Evolutionary conservation across 2,888 invertebrate species (phyloP).

Genomic region (Iselma pallidipennis): DNA sequence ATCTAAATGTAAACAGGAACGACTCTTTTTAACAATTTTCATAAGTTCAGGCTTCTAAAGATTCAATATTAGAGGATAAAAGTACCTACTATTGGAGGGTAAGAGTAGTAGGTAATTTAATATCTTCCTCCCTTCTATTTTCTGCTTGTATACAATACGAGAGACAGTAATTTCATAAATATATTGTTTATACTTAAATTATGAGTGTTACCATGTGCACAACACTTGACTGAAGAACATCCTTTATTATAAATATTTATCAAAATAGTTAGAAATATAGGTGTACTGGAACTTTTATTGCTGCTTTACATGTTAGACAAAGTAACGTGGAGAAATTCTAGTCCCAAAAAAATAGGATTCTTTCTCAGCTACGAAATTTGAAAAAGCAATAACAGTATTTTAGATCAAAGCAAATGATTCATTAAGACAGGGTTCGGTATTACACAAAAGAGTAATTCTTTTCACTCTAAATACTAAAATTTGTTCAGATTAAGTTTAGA

Average conservation of each 20-base stretch:
- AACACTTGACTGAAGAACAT: constrained; percentile 46
- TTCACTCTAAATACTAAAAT: no score
- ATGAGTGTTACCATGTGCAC: constrained; percentile 49
- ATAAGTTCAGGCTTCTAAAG: not conserved
- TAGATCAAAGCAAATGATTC: no score
- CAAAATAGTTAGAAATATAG: constrained; percentile 17
- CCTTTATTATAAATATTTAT: constrained; percentile 47
- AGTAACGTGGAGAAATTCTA: no score
- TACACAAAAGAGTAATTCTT: no score
- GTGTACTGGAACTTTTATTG: constrained; percentile 1
- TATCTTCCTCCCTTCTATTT: constrained; percentile 32
- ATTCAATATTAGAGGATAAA: no score
- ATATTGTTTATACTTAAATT: constrained; percentile 46
- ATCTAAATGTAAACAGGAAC: constrained; percentile 20
- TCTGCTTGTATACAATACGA: constrained; percentile 33
- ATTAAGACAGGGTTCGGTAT: no score
- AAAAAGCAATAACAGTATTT: no score
- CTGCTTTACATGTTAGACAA: constrained; percentile 20
- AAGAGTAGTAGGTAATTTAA: constrained; percentile 31
- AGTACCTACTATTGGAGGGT: no score
- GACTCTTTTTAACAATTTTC: constrained; percentile 4
- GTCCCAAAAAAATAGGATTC: no score
- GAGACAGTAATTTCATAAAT: constrained; percentile 40
- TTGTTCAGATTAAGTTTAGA: no score
- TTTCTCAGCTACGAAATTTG: no score